These are phyloP conservation scores for Chironomus striatipennis DNA, from an alignment of 1,140 invertebrate species.

Conservation along the genomic window DNA sequence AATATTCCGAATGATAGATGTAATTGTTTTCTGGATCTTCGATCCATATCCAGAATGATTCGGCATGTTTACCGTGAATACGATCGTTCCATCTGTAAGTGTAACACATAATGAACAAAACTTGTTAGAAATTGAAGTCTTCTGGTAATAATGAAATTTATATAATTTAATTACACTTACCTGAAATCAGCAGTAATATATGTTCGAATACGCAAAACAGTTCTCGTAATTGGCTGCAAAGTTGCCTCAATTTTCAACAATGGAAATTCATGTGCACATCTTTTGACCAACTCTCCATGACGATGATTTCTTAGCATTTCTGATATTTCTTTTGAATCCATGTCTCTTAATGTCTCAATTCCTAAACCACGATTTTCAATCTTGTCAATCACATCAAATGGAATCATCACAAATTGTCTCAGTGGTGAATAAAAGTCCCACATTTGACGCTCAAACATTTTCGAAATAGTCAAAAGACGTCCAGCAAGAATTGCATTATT, in stretches of 20 bases:
- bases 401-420: slow-evolving; percentile 75
- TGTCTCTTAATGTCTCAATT: slow-evolving; percentile 71
- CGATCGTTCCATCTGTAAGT: slow-evolving; percentile 71
- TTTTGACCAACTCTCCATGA: slow-evolving; percentile 68
- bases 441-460: slow-evolving; percentile 81
- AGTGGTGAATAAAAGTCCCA: slow-evolving; percentile 85
- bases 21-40: slow-evolving; percentile 89
- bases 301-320: slow-evolving; percentile 67
- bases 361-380: slow-evolving; percentile 68
- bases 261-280: slow-evolving; percentile 80
- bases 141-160: slow-evolving; percentile 17
- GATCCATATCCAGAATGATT: slow-evolving; percentile 97
- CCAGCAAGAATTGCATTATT: slow-evolving; percentile 85
- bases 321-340: slow-evolving; percentile 79
- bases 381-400: slow-evolving; percentile 68
- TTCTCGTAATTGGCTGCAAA: slow-evolving; percentile 91
- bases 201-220: slow-evolving; percentile 80
- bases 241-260: slow-evolving; percentile 68
- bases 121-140: slow-evolving; percentile 11
- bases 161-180: slow-evolving; percentile 35
- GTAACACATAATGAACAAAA: slow-evolving; percentile 24
- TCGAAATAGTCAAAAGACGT: slow-evolving; percentile 69
- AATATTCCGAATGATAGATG: slow-evolving; percentile 95
- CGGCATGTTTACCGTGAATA: slow-evolving; percentile 76
- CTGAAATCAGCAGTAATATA: slow-evolving; percentile 74